Evolutionary conservation across 2,888 invertebrate species (phyloP).

Genomic region (Tetranychus piercei): DNA sequence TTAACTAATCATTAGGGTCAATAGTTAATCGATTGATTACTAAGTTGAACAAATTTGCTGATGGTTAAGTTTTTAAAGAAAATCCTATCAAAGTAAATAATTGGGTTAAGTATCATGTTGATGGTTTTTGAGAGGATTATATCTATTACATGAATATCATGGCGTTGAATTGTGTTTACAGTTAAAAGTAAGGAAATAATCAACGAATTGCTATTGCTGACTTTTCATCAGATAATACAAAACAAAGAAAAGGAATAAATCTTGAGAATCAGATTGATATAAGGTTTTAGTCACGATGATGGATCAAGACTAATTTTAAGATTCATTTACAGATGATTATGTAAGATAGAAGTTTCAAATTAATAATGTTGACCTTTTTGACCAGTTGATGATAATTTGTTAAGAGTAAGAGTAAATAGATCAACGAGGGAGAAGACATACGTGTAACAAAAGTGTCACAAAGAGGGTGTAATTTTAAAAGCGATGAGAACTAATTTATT

Average conservation of each 20-base stretch:
- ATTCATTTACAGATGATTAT: too few relatives aligned
- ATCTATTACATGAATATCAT: not conserved
- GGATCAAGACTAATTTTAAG: too few relatives aligned
- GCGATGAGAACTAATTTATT: constrained; percentile 1
- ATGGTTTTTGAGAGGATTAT: not conserved
- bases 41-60: not conserved
- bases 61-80: not conserved
- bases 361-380: too few relatives aligned
- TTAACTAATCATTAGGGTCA: not conserved
- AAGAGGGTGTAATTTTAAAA: not conserved
- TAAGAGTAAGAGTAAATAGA: not conserved
- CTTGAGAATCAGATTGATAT: not conserved
- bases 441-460: not conserved
- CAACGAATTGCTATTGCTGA: not conserved
- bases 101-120: not conserved
- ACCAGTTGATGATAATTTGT: not conserved
- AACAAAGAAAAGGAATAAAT: not conserved
- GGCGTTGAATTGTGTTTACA: not conserved
- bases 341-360: too few relatives aligned
- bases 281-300: too few relatives aligned
- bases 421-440: not conserved
- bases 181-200: not conserved
- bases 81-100: not conserved
- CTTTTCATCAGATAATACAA: not conserved
- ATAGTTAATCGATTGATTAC: not conserved